Base-by-base conservation (phyloP, 2,797 vertebrate species). In the Centroberyx gerrardi region DNA sequence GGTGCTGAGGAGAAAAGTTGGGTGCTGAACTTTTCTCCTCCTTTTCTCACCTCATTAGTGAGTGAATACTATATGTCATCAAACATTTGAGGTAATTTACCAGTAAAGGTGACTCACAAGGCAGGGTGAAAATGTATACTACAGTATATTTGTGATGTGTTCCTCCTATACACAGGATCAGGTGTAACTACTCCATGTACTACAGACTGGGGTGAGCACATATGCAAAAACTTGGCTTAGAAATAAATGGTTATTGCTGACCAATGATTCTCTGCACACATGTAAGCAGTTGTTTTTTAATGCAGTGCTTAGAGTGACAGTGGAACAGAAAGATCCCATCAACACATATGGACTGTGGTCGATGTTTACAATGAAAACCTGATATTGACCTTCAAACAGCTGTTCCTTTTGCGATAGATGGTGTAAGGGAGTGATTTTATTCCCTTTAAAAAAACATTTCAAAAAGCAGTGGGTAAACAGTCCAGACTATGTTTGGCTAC, bases 381-480 rank as follows among this genome's bases (percentile, higher is more conserved):
- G 52, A 12, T 54, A 28, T 46, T 15, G 38, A 10, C 12, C 38
- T 46, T 17, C 13, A 15, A 46, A 18, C 2, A 46, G 14, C 22
- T 0, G n/a, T n/a, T 4, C n/a, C 5, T 48, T 62, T 27, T 72
- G 2, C 49, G 22, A n/a, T 4, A 5, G 13, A 0, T 51, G 12
- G 8, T 5, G 18, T 60, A 22, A 42, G 15, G 36, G 36, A 65
- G 4, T 7, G 2, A 51, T n/a, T 72, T 70, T 6, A 55, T 62
- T 61, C 3, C 46, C 3, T 33, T 54, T 18, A 44, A 44, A 42
- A 1, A 38, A 46, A 15, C 14, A 1, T 6, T 44, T 63, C 31
- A 31, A 3, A 74, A 48, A 22, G 33, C 62, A 6, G 56, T 18
- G 40, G 63, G 60, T 48, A 4, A 53, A 61, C 14, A 49, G 78